phyloP scores from a whole-genome alignment of 1,140 invertebrate species.

The Tribolium castaneum region DNA sequence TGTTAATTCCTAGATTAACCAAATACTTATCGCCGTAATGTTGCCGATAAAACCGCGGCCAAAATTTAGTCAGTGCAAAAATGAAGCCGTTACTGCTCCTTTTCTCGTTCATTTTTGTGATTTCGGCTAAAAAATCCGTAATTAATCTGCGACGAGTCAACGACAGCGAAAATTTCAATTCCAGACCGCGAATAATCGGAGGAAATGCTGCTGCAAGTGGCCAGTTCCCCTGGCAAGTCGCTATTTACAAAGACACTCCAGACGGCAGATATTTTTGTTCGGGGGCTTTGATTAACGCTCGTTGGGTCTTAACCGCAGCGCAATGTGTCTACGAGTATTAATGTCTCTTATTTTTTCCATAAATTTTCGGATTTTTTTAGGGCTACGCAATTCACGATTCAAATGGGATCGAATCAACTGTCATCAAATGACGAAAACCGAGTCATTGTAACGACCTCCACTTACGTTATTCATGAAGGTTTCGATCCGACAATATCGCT shows the following conservation, averaged over 20 bases:
- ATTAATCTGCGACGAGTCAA: neutral
- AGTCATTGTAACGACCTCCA: neutral
- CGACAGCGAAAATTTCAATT: neutral
- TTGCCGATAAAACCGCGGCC: no score
- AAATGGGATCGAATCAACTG: constrained; percentile 1
- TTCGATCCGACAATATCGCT: neutral
- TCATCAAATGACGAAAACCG: neutral
- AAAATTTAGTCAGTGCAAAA: neutral
- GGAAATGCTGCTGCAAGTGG: neutral
- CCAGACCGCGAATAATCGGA: neutral
- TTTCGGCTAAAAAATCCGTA: neutral
- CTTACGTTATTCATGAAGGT: neutral
- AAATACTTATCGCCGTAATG: no score
- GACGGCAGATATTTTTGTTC: constrained; percentile 23
- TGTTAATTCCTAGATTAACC: no score
- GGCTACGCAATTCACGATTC: constrained; percentile 17
- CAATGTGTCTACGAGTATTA: constrained; percentile 41
- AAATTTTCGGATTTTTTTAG: neutral
- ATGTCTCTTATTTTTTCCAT: neutral
- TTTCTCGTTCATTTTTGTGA: neutral
- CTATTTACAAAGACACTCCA: neutral
- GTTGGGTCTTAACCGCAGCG: constrained; percentile 8
- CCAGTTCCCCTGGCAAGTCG: constrained; percentile 9
- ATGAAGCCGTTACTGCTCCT: neutral
- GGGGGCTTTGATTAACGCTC: neutral